Conservation (phyloP, 2,888 invertebrate genomes). For the Machimus rusticus region DNA sequence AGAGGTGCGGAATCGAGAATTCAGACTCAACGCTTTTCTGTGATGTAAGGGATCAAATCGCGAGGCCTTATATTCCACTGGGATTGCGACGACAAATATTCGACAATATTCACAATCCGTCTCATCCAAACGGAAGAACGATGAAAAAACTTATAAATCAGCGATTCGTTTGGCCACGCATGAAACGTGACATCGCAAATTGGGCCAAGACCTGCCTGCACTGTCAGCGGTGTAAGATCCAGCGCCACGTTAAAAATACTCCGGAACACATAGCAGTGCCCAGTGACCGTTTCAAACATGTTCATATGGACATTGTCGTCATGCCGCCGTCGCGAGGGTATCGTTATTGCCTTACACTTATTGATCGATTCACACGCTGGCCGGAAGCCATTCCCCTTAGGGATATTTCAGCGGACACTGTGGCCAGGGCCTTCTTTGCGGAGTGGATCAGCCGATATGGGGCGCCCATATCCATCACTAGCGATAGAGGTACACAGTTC, state of each 20-base stretch:
- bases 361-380: too few species aligned
- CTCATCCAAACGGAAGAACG: conserved; percentile 24
- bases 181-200: conserved; percentile 6
- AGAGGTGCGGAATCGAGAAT: too few species aligned
- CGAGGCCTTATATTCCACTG: too few species aligned
- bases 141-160: not conserved
- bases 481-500: too few species aligned
- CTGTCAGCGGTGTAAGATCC: conserved; percentile 16
- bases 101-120: not conserved
- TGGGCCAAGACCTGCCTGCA: conserved; percentile 29
- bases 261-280: conserved; percentile 27
- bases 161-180: conserved; percentile 43
- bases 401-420: too few species aligned
- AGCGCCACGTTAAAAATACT: conserved; percentile 4
- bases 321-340: not conserved
- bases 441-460: too few species aligned
- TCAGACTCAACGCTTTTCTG: too few species aligned
- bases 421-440: too few species aligned
- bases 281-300: not conserved
- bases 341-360: conserved; percentile 25
- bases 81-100: conserved; percentile 6
- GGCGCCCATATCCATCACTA: too few species aligned
- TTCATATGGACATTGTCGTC: not conserved
- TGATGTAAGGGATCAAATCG: too few species aligned
- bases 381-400: too few species aligned